Conservation (phyloP, 2,797 vertebrate genomes). For the Chelmon rostratus region DNA sequence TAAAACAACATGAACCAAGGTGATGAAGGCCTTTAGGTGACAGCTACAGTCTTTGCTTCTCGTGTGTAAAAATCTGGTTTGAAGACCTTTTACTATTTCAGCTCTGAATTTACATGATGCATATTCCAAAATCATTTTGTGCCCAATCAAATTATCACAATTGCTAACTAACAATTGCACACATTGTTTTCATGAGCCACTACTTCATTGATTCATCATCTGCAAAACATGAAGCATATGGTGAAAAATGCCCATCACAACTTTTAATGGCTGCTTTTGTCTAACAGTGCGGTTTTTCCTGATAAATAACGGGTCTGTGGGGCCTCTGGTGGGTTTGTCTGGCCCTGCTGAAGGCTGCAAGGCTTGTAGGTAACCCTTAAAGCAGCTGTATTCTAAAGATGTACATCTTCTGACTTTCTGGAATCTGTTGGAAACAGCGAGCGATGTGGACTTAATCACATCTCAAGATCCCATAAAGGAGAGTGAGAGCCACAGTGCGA, state of each 20-base stretch:
- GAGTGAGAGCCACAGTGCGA: neutral
- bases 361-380: neutral
- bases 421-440: too few species aligned
- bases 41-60: neutral
- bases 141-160: neutral
- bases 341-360: neutral
- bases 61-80: neutral
- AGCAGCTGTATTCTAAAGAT: too few species aligned
- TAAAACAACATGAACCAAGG: neutral
- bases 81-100: neutral
- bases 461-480: too few species aligned
- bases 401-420: too few species aligned
- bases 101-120: too few species aligned
- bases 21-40: neutral
- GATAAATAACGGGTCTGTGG: neutral
- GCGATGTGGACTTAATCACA: neutral
- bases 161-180: too few species aligned
- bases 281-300: too few species aligned
- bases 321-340: neutral
- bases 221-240: too few species aligned
- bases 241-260: too few species aligned
- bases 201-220: too few species aligned
- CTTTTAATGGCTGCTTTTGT: too few species aligned
- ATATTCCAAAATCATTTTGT: neutral
- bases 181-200: too few species aligned